Evolutionary conservation across 2,113 vertebrate species (phyloP), one percentile per base, ranked within the genome.

Genomic region (Tricholaema leucomelas): DNA sequence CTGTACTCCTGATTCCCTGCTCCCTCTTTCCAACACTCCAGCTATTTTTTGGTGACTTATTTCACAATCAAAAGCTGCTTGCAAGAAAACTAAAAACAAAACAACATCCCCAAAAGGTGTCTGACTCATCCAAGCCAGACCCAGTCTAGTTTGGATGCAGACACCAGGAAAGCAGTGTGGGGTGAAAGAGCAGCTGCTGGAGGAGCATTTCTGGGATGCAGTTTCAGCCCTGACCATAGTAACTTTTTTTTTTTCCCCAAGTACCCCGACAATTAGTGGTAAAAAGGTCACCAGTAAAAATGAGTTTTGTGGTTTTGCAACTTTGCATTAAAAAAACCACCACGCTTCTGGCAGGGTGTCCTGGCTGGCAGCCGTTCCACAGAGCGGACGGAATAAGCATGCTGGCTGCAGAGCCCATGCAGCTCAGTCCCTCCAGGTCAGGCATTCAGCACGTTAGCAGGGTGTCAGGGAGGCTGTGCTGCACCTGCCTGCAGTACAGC

Each of bases 301-400:
- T 87, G 78, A 91, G 91, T 75, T 92, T 92, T 94, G 94, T 91
- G 94, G 94, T 93, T 95, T 96, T 92, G 90, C 93, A 94, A 84
- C 92, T 96, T 96, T 95, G 94, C 88, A 84, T 96, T 94, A 88
- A 92, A 94, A 90, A 92, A 95, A 86, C 91, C 95, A 91, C 95
- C 66, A 56, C 2, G 4, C 55, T 92, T 82, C 93, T 96, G 94
- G 92, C 93, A 93, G 46, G 0, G 0, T 0, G 1, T 93, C 60
- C 71, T 1, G 5, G 60, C 36, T 96, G 94, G 88, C 93, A 94
- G 89, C 72, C 55, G 42, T 54, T 90, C 77, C 40, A 6, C 44
- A 52, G 75, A 25, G 46, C 23, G 44, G 44, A 72, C 42, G 88
- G 87, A 89, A 88, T 89, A 88, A 88, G 88, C 85, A 71, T 6